These are phyloP conservation scores for Myoxocephalus aenaeus DNA, from an alignment of 2,797 vertebrate genomes.

Conservation along the genomic window DNA sequence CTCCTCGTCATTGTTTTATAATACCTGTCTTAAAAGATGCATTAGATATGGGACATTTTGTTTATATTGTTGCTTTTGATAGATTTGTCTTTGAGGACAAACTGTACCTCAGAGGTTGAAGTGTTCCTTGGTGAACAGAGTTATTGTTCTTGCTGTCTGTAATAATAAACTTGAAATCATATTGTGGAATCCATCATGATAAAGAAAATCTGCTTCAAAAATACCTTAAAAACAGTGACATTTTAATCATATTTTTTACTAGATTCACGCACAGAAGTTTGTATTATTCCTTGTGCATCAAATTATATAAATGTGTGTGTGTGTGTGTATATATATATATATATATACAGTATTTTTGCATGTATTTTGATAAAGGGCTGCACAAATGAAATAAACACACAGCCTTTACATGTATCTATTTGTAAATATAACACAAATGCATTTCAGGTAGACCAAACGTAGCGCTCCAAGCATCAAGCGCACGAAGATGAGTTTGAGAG, in stretches of 20 bases:
- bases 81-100: not conserved
- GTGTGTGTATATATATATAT: not conserved
- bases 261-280: not conserved
- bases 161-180: not conserved
- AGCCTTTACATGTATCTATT: not conserved
- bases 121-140: not conserved
- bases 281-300: not conserved
- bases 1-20: not conserved
- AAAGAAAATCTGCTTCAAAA: not conserved
- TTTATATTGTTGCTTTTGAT: not conserved
- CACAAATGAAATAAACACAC: not conserved
- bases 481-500: not conserved
- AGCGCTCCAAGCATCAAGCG: not conserved
- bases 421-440: not conserved
- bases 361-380: not conserved
- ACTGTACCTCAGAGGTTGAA: not conserved
- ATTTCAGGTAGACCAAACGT: not conserved
- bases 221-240: not conserved
- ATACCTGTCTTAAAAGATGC: not conserved
- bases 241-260: not conserved
- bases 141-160: not conserved
- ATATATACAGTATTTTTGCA: not conserved
- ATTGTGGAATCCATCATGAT: not conserved
- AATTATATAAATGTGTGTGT: not conserved
- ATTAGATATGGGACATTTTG: not conserved